Percentiles rank a stretch among this genome's conserved stretches.
Conservation (phyloP, 2,888 invertebrate genomes). For the Nephrotoma appendiculata region DNA sequence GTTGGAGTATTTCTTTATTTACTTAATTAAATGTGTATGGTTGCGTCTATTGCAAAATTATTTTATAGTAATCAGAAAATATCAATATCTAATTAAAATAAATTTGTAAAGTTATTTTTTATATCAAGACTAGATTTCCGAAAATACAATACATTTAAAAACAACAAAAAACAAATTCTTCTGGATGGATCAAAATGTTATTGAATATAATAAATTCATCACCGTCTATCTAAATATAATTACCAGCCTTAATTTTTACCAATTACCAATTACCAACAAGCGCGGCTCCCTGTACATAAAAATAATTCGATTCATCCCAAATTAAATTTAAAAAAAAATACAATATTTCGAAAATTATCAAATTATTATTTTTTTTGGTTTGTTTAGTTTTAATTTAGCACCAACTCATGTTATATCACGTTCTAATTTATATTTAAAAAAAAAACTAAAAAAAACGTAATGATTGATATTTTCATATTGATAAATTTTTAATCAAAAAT, state of each 20-base stretch:
- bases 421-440: background rate
- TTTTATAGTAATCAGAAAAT: too few species aligned
- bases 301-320: background rate
- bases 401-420: background rate
- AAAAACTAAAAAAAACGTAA: background rate
- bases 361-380: background rate
- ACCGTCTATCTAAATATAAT: background rate
- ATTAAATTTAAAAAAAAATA: background rate
- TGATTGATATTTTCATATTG: background rate
- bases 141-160: background rate
- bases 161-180: background rate
- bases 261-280: background rate
- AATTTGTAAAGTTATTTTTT: background rate
- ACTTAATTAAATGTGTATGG: too few species aligned
- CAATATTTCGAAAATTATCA: background rate
- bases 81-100: too few species aligned
- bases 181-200: background rate
- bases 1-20: background rate
- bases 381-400: background rate
- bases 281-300: background rate
- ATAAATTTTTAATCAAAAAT: background rate
- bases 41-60: too few species aligned
- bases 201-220: background rate
- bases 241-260: background rate
- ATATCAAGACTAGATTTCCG: background rate